Evolutionary conservation across 2,888 invertebrate genomes (phyloP).

Genomic region (Standfussiana lucernea): DNA sequence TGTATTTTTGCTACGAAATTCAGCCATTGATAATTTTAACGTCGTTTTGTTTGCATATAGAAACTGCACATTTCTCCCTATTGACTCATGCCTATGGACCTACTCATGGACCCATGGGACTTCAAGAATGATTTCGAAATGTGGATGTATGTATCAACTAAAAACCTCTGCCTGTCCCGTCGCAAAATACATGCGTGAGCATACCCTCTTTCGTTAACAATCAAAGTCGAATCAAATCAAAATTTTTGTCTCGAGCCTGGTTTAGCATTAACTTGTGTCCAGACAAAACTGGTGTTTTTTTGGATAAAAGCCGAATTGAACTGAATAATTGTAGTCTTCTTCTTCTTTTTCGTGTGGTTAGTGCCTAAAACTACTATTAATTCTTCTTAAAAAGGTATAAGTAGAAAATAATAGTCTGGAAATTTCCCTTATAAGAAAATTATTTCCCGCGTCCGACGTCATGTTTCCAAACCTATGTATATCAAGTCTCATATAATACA

Average conservation of each 20-base stretch:
- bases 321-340: neutral
- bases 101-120: no score
- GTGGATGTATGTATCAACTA: neutral
- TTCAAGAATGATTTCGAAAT: neutral
- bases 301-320: neutral
- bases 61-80: neutral
- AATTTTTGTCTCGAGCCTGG: neutral
- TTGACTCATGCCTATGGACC: no score
- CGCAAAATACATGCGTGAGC: neutral
- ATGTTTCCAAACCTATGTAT: slow-evolving; percentile 50
- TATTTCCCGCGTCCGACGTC: slow-evolving; percentile 29
- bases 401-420: slow-evolving; percentile 19
- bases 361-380: neutral
- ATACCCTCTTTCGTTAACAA: neutral
- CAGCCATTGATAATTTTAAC: neutral
- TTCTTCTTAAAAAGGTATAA: neutral
- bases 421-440: slow-evolving; percentile 35
- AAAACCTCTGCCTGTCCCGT: neutral
- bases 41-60: neutral
- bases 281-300: neutral
- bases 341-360: no score
- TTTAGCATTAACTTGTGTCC: neutral
- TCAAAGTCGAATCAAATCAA: neutral
- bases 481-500: slow-evolving; percentile 44
- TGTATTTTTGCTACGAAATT: neutral